These are phyloP conservation scores for Clostera curtula DNA, from an alignment of 2,888 invertebrate genomes.

Conservation along the genomic window DNA sequence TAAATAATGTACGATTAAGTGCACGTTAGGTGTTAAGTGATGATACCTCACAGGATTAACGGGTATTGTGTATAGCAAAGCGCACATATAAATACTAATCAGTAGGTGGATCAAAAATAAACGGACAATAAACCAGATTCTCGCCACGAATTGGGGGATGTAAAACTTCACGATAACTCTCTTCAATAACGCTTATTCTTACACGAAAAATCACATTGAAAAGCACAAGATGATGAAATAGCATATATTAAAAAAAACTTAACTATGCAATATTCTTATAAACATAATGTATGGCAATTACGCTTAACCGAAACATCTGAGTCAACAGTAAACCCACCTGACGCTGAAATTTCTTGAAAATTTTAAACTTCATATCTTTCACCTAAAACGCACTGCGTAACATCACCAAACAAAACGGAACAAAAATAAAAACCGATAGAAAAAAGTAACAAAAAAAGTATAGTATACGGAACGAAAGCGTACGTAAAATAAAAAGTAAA, in stretches of 20 bases:
- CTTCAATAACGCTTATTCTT: too few species aligned
- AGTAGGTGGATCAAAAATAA: too few species aligned
- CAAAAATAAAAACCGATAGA: constrained; percentile 15
- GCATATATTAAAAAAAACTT: constrained; percentile 10
- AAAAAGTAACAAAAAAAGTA: constrained; percentile 26
- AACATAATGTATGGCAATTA: constrained; percentile 10
- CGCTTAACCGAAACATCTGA: constrained; percentile 20
- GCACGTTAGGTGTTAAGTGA: too few species aligned
- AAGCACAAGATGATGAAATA: constrained; percentile 4
- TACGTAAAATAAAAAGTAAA: constrained; percentile 24
- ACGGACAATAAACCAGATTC: too few species aligned
- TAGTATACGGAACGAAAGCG: constrained; percentile 21
- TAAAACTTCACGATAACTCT: too few species aligned
- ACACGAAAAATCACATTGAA: too few species aligned
- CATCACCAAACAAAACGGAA: constrained; percentile 30
- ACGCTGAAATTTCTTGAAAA: constrained; percentile 57
- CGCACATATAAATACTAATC: too few species aligned
- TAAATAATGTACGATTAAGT: too few species aligned
- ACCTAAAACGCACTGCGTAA: constrained; percentile 23
- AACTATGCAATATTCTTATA: constrained; percentile 10
- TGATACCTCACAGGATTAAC: too few species aligned
- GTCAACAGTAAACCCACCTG: constrained; percentile 43
- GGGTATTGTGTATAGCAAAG: too few species aligned
- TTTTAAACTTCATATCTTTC: constrained; percentile 55
- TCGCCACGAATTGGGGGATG: too few species aligned